phyloP scores from a whole-genome alignment of 2,113 vertebrate species.

The Ovibos moschatus region DNA sequence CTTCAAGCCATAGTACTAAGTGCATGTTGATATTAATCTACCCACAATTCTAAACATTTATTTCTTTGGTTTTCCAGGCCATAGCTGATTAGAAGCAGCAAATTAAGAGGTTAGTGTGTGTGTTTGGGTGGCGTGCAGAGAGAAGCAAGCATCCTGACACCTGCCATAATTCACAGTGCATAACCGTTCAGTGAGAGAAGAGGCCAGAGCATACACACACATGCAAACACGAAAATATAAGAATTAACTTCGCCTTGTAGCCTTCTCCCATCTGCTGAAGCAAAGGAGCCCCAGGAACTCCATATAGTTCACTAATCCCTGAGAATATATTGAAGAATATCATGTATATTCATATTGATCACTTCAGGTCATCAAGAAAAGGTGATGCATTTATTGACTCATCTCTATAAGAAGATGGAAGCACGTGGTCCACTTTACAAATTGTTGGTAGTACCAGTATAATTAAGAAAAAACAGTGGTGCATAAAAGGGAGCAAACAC shows the following conservation, averaged over 20 bases:
- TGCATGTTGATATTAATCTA: not conserved
- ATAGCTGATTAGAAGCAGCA: not conserved
- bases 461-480: not conserved
- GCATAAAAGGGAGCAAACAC: not conserved
- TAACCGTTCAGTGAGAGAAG: not conserved
- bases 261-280: not conserved
- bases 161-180: not conserved
- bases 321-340: not conserved
- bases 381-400: not conserved
- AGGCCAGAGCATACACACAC: not conserved
- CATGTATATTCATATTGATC: not conserved
- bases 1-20: not conserved
- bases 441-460: not conserved
- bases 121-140: not conserved
- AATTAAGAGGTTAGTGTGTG: not conserved
- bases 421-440: not conserved
- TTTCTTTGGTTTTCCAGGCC: not conserved
- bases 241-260: not conserved
- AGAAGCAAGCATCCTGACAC: not conserved
- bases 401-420: not conserved
- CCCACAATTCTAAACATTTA: not conserved
- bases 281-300: not conserved
- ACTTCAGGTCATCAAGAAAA: not conserved
- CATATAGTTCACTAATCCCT: not conserved
- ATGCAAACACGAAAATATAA: not conserved